Conservation (phyloP, 2,888 invertebrate genomes). For the Apodemia zela region DNA sequence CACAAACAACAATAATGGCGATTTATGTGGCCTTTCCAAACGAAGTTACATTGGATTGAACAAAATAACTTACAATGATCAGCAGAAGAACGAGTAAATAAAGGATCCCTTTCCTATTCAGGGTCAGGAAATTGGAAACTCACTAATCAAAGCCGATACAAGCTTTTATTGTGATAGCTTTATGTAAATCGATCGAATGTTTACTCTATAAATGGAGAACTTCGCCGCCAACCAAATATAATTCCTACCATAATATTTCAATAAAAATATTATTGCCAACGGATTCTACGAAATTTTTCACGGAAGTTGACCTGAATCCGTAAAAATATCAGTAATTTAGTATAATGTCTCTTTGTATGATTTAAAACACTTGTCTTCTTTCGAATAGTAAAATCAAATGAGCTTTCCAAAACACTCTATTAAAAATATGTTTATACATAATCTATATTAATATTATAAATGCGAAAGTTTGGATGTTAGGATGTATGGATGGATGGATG, state of each 20-base stretch:
- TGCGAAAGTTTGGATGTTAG: too few species aligned
- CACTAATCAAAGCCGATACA: conserved; percentile 13
- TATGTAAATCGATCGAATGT: conserved; percentile 11
- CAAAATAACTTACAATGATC: conserved; percentile 10
- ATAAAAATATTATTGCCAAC: conserved; percentile 1
- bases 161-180: conserved; percentile 11
- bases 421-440: too few species aligned
- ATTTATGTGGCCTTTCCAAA: conserved; percentile 1
- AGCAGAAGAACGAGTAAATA: conserved; percentile 6
- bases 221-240: neutral
- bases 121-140: conserved; percentile 12
- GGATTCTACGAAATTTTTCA: neutral
- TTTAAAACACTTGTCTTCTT: neutral
- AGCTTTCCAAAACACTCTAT: neutral
- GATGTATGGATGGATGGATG: too few species aligned
- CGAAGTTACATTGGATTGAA: conserved; percentile 7
- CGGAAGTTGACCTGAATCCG: neutral
- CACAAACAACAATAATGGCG: neutral
- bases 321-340: neutral
- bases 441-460: too few species aligned
- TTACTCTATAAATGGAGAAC: neutral
- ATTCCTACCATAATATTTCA: neutral
- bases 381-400: neutral
- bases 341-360: neutral
- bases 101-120: conserved; percentile 7